Percentiles rank a stretch among this genome's conserved stretches.
phyloP scores from a whole-genome alignment of 2,113 vertebrate genomes.

The Phalacrocorax pelagicus region DNA sequence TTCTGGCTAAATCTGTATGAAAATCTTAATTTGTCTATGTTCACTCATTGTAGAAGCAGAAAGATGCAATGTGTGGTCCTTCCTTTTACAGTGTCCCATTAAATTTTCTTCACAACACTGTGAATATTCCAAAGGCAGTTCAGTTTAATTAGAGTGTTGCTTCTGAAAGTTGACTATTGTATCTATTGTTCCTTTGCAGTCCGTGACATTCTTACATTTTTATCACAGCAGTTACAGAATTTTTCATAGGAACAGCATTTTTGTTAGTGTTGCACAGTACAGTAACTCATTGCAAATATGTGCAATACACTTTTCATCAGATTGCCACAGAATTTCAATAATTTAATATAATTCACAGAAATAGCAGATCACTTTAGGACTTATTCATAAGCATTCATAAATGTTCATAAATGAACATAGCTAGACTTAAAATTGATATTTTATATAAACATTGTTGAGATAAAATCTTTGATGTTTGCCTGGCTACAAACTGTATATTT shows the following conservation, averaged over 20 bases:
- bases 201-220: background rate
- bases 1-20: background rate
- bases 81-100: background rate
- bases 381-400: background rate
- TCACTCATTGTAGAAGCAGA: background rate
- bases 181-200: background rate
- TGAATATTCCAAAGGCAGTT: slow-evolving; percentile 16
- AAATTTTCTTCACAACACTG: background rate
- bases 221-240: background rate
- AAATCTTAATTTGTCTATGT: background rate
- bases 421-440: background rate
- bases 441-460: background rate
- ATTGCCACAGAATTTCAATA: background rate
- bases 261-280: background rate
- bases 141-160: background rate
- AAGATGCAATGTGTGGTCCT: background rate
- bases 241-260: background rate
- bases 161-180: background rate
- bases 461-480: background rate
- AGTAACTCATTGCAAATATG: background rate
- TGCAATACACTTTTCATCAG: slow-evolving; percentile 23
- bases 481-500: background rate
- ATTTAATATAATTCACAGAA: slow-evolving; percentile 8
- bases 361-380: background rate
- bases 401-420: background rate